These are phyloP conservation scores for Thalassarche chlororhynchos DNA, from an alignment of 2,113 vertebrate species.

Conservation along the genomic window DNA sequence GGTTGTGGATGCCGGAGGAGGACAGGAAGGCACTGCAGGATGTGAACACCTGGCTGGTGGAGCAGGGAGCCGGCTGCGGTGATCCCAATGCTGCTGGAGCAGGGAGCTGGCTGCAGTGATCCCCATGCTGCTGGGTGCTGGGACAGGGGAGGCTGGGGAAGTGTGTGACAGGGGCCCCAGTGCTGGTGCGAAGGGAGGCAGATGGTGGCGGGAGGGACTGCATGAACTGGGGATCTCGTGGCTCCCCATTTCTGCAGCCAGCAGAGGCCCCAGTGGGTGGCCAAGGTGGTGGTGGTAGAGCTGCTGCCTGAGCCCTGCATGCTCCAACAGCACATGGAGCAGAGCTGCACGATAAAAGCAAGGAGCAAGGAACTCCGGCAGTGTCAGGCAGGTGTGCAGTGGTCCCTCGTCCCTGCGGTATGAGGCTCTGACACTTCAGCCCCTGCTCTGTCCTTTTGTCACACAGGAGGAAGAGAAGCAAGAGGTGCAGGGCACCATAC, in stretches of 20 bases:
- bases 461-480: background rate
- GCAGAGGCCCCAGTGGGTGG: background rate
- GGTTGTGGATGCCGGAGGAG: background rate
- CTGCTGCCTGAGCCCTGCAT: background rate
- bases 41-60: background rate
- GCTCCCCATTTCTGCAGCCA: background rate
- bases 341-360: background rate
- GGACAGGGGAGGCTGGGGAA: background rate
- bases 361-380: background rate
- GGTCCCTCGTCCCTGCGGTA: too few species aligned
- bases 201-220: background rate
- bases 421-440: background rate
- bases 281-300: background rate
- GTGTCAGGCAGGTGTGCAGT: background rate
- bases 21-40: background rate
- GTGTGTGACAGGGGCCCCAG: fast-evolving
- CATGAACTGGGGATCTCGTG: background rate
- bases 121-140: background rate
- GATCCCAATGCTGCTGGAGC: background rate
- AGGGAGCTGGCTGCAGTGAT: background rate
- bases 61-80: background rate
- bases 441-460: too few species aligned
- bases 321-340: background rate
- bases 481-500: background rate
- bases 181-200: background rate